phyloP scores from a whole-genome alignment of 2,888 invertebrate genomes.

The Bombylius major region DNA sequence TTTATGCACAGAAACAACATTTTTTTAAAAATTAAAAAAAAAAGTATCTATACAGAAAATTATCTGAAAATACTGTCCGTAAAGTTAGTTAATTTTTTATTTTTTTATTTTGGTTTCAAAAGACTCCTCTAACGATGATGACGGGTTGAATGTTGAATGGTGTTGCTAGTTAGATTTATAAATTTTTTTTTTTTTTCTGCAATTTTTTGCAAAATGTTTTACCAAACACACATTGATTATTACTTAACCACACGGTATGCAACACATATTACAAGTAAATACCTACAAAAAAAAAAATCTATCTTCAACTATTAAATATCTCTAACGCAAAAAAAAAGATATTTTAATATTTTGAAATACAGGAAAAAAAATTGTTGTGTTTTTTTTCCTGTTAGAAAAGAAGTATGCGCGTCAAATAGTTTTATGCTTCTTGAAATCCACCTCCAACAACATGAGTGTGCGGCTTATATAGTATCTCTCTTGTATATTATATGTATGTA shows the following conservation, averaged over 20 bases:
- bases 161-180: not conserved
- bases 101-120: not conserved
- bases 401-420: not conserved
- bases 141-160: not conserved
- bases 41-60: not conserved
- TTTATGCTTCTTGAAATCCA: slow-evolving; percentile 4
- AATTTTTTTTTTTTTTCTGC: not conserved
- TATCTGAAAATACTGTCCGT: too few species aligned
- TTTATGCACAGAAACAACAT: slow-evolving; percentile 1
- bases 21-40: not conserved
- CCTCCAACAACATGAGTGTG: not conserved
- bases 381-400: too few species aligned
- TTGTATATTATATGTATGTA: too few species aligned
- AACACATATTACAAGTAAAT: not conserved
- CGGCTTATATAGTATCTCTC: too few species aligned
- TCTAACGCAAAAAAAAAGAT: too few species aligned
- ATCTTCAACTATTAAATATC: too few species aligned
- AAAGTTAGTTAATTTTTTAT: too few species aligned
- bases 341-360: too few species aligned
- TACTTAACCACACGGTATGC: not conserved
- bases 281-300: too few species aligned
- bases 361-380: too few species aligned
- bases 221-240: not conserved
- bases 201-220: not conserved
- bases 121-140: not conserved